Conservation (phyloP, 2,888 invertebrate genomes). For the Atrina japonica region DNA sequence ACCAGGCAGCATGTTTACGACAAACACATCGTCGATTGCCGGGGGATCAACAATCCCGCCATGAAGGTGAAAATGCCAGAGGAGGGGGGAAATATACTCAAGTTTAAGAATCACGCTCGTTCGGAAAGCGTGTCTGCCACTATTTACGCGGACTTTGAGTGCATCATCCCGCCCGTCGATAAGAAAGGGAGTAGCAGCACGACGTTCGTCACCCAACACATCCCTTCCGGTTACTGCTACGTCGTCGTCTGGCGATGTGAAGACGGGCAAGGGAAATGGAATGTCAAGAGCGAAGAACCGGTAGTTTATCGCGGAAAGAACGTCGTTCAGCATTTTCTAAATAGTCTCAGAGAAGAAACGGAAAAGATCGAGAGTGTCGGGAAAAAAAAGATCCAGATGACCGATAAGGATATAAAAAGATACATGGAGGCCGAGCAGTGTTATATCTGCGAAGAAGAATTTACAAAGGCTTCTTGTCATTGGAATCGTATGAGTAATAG, state of each 20-base stretch:
- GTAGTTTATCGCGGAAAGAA: slow-evolving; percentile 10
- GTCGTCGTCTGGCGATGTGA: slow-evolving; percentile 14
- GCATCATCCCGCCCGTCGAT: slow-evolving; percentile 2
- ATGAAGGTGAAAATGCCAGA: no score
- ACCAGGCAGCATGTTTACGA: no score
- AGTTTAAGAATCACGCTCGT: no score
- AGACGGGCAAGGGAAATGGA: no score
- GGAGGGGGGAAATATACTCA: no score
- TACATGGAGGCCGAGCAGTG: slow-evolving; percentile 1
- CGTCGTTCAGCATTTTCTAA: slow-evolving; percentile 9
- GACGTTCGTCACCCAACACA: slow-evolving; percentile 13
- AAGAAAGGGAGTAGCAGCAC: slow-evolving; percentile 11
- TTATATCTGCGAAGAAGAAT: slow-evolving; percentile 18
- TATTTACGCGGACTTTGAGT: slow-evolving; percentile 29
- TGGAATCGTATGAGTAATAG: no score
- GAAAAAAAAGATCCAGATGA: slow-evolving; percentile 9
- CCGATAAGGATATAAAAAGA: neutral
- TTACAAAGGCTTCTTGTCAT: no score
- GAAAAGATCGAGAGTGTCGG: neutral
- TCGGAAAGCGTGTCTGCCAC: slow-evolving; percentile 19
- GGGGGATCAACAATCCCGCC: no score
- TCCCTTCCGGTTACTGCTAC: slow-evolving; percentile 20
- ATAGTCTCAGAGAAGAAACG: neutral
- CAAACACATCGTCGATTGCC: no score
- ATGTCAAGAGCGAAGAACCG: slow-evolving; percentile 9